Base-by-base conservation (phyloP, 1,140 invertebrate genomes). In the Pseudachorutes palmiensis region DNA sequence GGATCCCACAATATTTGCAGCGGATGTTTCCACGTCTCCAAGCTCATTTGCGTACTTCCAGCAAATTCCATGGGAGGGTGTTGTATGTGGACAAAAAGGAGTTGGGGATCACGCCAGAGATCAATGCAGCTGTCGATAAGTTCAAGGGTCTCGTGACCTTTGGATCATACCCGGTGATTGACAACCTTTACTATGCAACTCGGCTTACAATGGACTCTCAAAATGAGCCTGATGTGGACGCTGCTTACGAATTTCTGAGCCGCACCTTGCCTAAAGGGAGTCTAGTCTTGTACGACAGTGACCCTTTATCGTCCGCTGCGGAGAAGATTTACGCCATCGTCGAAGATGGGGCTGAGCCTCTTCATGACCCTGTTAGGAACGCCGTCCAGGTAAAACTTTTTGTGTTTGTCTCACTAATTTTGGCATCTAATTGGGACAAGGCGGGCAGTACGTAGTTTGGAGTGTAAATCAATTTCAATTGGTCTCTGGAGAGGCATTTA, bases 141-240 rank as follows among this genome's bases (percentile, higher is more conserved):
- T 86, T 81, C 76, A 79, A 81, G 61, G 72, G 76, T 22, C 70
- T 70, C 49, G 85, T 88, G 2, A 78, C 77, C 45, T 82, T 89
- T 75, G 87, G 87, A 30, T 88, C 86, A 64, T 89, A 89, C 77
- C 87, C 87, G 16, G 81, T 83, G 33, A 72, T 84, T 59, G 73
- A 77, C 64, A 81, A 83, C 74, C 66, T 74, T n/a, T 72, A 75
- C 14, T 75, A 74, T 70, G 74, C 73, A 49, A 83, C 81, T 22
- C 77, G 76, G 67, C 76, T 84, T 2, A 81, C 79, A 1, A 71
- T 84, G 55, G 82, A 83, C 62, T 77, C 80, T n/a, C 55, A 65
- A 19, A 55, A 72, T 5, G 69, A 75, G 12, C 70, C 73, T 12
- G 71, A 78, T 45, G 61, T 79, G 0, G 66, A 75, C 26, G 62